Percentiles rank a stretch among this genome's conserved stretches.
Conservation (phyloP, 2,113 vertebrate species). For the Mus pahari region DNA sequence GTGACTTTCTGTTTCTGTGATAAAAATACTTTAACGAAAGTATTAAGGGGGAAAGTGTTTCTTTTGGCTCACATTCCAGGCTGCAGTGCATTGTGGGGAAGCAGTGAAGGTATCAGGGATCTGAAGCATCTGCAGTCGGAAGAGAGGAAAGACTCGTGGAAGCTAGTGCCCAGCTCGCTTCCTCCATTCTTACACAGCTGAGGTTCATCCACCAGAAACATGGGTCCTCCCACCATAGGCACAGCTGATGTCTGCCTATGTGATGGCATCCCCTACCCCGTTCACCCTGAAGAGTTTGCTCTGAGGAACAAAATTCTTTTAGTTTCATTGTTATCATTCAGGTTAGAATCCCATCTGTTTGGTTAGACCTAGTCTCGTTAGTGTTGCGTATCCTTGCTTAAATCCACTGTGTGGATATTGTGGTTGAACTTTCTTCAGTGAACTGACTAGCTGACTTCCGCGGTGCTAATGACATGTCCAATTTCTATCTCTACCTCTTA, state of each 20-base stretch:
- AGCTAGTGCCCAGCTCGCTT: neutral
- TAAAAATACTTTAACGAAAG: neutral
- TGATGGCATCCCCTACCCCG: neutral
- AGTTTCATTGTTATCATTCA: neutral
- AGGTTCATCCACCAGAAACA: no score
- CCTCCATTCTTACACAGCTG: neutral
- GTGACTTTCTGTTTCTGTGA: neutral
- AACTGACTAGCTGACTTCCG: neutral
- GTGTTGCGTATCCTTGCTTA: neutral
- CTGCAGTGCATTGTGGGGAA: no score
- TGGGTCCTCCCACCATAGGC: neutral
- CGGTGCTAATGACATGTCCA: neutral
- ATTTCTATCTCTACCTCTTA: neutral
- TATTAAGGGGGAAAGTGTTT: neutral
- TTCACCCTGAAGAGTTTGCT: neutral
- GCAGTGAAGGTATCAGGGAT: neutral
- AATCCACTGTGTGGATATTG: neutral
- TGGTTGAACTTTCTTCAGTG: neutral
- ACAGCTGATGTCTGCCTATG: neutral
- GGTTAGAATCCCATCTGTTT: neutral
- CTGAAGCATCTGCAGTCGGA: neutral
- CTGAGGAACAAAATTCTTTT: neutral
- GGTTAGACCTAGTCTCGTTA: neutral
- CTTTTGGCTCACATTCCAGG: neutral
- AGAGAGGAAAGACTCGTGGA: neutral